Evolutionary conservation across 2,888 invertebrate genomes (phyloP), one percentile per base, ranked within the genome.

Genomic region (Oligia latruncula): DNA sequence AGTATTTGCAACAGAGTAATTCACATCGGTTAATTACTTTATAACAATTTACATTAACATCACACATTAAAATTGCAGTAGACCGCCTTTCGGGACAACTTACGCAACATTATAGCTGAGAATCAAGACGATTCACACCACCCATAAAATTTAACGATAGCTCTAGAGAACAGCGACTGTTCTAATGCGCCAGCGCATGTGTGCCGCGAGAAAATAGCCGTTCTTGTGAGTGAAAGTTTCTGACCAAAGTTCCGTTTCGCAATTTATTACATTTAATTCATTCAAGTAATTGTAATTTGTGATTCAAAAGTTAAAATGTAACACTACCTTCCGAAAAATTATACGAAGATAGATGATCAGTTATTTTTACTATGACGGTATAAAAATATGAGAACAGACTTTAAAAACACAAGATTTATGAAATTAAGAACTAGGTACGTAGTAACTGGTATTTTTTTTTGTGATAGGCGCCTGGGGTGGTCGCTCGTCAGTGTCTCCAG

Each of bases 401-500:
- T n/a, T 11, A n/a, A 76, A 82, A 71, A 67, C 46, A 64, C 17
- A 55, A 49, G 55, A 29, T 77, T 68, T 29, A 66, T 74, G 20
- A 70, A 77, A 65, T 58, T 73, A 58, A 35, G 35, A 35, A 70
- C 8, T 66, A n/a, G n/a, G n/a, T n/a, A 40, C 55, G 11, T 23
- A 55, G 2, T 68, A 68, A 71, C 11, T 23, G 1, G 2, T n/a
- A n/a, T 49, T 29, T 76, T 29, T 76, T 80, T 72, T 71, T 75
- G 76, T 74, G 55, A 29, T 87, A 97, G 97, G 96, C 89, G 97
- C 95, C 15, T 97, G 97, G 97, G 97, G 97, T 62, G 97, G 95
- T 17, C 94, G 97, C 2, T 97, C 97, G 0, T 97, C 97, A 17
- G 97, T 97, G 84, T 97, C 97, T 4, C 97, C 97, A 0, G 97